Evolutionary conservation across 2,888 invertebrate genomes (phyloP), one percentile per base, ranked within the genome.

Genomic region (Lasiommata megera): DNA sequence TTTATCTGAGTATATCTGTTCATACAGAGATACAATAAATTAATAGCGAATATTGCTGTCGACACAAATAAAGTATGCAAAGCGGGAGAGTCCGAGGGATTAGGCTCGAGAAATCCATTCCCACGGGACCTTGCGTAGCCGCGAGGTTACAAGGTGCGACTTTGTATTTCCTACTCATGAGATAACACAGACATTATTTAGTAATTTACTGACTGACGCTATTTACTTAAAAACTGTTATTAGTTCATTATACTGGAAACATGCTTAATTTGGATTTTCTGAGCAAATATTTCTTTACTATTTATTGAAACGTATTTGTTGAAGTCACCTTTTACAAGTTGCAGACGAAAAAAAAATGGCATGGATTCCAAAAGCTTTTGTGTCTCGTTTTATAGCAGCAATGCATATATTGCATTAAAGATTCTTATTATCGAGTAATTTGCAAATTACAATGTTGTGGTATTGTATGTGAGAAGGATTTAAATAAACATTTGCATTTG

Each of bases 91-190:
- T 62, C 69, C 74, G 69, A 77, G 79, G 77, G 76, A 79, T 81
- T 82, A 77, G 79, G 77, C 74, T 71, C 69, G 68, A 68, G 67
- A 79, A 74, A 76, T 73, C 72, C 65, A 76, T 82, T 82, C 81
- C 77, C 81, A 82, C 81, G 82, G 68, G 70, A 41, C 67, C 31
- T 31, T 11, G 46, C 29, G 46, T 12, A 12, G 40, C 62, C 47
- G 60, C 52, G 54, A 64, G 63, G 66, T 66, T 56, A 54, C 64
- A 44, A 54, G 67, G 18, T 12, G 11, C 31, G 29, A 48, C 44
- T 40, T 31, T 41, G 17, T 34, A 23, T 28, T 29, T 29, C 8
- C 31, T 36, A 23, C 8, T 7, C 11, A 37, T 12, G 5, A 34
- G 36, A 48, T 48, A 48, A 48, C 12, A 17, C 36, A 31, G 12